These are phyloP conservation scores for Nomada goodeniana DNA, from an alignment of 2,888 invertebrate genomes.

Conservation along the genomic window DNA sequence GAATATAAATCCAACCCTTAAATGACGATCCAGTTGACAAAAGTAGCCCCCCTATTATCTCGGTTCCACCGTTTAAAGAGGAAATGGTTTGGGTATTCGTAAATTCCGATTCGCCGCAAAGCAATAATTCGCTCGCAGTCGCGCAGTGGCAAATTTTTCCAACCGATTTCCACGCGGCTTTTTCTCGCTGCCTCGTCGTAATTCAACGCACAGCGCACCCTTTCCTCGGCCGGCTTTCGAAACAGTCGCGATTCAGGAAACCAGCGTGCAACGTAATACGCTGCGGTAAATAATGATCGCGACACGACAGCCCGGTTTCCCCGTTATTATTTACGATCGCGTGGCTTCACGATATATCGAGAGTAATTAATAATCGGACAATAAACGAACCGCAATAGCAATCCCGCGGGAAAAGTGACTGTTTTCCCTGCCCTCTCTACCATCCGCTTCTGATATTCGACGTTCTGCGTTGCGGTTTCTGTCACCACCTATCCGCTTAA, in stretches of 20 bases:
- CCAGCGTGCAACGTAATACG: constrained; percentile 59
- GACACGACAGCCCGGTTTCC: constrained; percentile 42
- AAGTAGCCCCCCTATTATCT: too few species aligned
- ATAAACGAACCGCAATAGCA: constrained; percentile 66
- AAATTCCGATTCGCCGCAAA: constrained; percentile 18
- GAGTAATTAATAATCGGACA: constrained; percentile 70
- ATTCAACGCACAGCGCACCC: constrained; percentile 41
- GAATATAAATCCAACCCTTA: too few species aligned
- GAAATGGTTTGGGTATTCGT: not conserved
- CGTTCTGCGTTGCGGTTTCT: not conserved
- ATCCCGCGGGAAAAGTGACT: constrained; percentile 24
- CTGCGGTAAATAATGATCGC: constrained; percentile 66
- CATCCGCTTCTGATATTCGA: not conserved
- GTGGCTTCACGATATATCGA: constrained; percentile 55
- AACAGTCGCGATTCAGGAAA: constrained; percentile 43
- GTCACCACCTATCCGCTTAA: constrained; percentile 2
- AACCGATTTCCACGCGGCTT: constrained; percentile 35
- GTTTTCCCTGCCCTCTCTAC: not conserved
- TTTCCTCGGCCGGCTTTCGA: constrained; percentile 22
- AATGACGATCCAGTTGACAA: too few species aligned
- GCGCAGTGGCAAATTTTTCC: constrained; percentile 23
- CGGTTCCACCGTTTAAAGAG: not conserved
- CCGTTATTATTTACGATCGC: constrained; percentile 61
- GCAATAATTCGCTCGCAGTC: constrained; percentile 28
- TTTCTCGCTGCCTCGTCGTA: constrained; percentile 45